Conservation (phyloP, 2,797 vertebrate genomes). For the Phataginus tetradactyla region DNA sequence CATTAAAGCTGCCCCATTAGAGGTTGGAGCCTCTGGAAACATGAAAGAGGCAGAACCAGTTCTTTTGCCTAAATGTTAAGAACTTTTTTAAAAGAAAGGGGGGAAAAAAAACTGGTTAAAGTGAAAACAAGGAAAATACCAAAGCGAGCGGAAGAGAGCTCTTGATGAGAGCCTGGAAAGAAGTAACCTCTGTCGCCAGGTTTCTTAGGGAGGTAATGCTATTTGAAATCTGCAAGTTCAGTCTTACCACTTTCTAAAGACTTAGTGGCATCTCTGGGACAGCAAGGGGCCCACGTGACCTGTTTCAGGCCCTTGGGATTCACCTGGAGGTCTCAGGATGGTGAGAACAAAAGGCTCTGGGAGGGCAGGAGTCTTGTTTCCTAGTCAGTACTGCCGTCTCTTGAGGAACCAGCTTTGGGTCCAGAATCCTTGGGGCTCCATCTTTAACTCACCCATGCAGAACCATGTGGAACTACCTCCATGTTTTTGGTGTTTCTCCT, state of each 20-base stretch:
- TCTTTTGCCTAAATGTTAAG: neutral
- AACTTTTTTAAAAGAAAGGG: neutral
- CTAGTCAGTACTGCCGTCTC: neutral
- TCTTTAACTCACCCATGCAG: neutral
- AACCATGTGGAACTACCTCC: neutral
- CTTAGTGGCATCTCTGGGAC: neutral
- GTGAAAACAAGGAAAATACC: constrained; percentile 11
- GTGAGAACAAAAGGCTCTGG: neutral
- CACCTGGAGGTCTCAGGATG: neutral
- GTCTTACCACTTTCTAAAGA: constrained; percentile 21
- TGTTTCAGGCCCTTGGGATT: constrained; percentile 28
- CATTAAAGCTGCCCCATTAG: neutral
- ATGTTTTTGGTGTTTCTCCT: neutral
- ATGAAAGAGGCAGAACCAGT: neutral
- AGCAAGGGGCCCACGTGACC: constrained; percentile 21
- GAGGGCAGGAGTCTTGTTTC: neutral
- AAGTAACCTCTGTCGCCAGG: neutral
- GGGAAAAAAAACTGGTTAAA: neutral
- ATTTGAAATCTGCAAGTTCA: constrained; percentile 9
- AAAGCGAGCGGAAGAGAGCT: neutral
- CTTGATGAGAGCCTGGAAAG: neutral
- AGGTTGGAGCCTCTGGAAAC: neutral
- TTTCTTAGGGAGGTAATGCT: neutral
- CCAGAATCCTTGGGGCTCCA: neutral
- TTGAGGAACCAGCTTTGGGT: neutral